A percentile compares a stretch with the other conserved stretches of the same genome.
phyloP scores from a whole-genome alignment of 2,888 invertebrate species.

The Allophyes oxyacanthae region DNA sequence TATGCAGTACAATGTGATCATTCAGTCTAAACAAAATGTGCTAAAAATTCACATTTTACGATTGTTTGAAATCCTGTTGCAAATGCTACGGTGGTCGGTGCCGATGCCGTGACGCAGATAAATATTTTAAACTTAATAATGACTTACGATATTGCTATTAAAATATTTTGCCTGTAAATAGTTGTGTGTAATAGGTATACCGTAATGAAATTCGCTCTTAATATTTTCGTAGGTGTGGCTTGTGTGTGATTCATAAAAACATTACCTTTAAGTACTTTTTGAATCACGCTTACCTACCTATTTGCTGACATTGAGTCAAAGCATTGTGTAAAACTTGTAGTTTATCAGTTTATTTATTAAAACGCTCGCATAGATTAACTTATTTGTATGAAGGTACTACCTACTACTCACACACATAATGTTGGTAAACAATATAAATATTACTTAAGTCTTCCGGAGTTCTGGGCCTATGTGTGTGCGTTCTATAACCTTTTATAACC shows the following conservation, averaged over 20 bases:
- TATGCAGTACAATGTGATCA: slow-evolving; percentile 18
- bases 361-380: too few species aligned
- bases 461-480: too few species aligned
- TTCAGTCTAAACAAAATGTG: slow-evolving; percentile 50
- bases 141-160: too few species aligned
- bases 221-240: slow-evolving; percentile 28
- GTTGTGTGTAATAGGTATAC: slow-evolving; percentile 1
- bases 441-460: too few species aligned
- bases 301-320: slow-evolving; percentile 28
- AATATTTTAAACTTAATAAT: slow-evolving; percentile 40
- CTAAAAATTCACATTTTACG: slow-evolving; percentile 65
- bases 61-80: slow-evolving; percentile 54
- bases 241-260: slow-evolving; percentile 30
- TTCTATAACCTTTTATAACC: too few species aligned
- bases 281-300: slow-evolving; percentile 30
- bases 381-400: too few species aligned
- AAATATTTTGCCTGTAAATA: too few species aligned
- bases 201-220: slow-evolving; percentile 28
- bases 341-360: too few species aligned
- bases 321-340: slow-evolving; percentile 16
- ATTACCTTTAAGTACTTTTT: slow-evolving; percentile 21
- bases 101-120: slow-evolving; percentile 55
- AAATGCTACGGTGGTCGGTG: slow-evolving; percentile 39
- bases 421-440: too few species aligned
- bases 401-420: too few species aligned